Conservation (phyloP, 2,113 vertebrate genomes). For the Larimichthys polyactis region DNA sequence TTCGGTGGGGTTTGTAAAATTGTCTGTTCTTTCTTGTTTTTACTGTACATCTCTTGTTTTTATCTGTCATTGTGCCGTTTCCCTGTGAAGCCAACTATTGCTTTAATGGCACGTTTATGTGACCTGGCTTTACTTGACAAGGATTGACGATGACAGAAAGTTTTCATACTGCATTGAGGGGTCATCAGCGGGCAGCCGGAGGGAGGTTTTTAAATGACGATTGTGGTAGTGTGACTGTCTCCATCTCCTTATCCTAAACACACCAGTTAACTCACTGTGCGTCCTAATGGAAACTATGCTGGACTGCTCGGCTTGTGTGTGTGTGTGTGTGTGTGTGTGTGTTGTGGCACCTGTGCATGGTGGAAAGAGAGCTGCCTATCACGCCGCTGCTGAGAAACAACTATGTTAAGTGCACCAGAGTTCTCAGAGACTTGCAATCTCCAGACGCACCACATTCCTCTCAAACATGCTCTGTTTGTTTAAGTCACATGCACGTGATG, state of each 20-base stretch:
- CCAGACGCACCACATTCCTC: slow-evolving; percentile 64
- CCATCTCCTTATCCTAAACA: slow-evolving; percentile 5
- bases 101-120: slow-evolving; percentile 26
- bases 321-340: slow-evolving; percentile 7
- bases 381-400: slow-evolving; percentile 55
- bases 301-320: slow-evolving; percentile 3
- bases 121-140: slow-evolving; percentile 24
- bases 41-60: slow-evolving; percentile 10
- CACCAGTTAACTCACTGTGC: slow-evolving; percentile 33
- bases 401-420: slow-evolving; percentile 61
- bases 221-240: slow-evolving; percentile 22
- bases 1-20: slow-evolving; percentile 12
- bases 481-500: slow-evolving; percentile 34
- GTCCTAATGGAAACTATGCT: slow-evolving; percentile 48
- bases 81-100: too few species aligned
- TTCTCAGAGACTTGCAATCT: slow-evolving; percentile 58
- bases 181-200: slow-evolving; percentile 16
- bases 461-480: slow-evolving; percentile 59
- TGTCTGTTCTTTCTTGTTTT: slow-evolving; percentile 29
- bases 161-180: slow-evolving; percentile 33
- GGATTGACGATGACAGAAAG: slow-evolving; percentile 59
- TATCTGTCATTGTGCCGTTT: not conserved
- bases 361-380: slow-evolving; percentile 43
- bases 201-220: slow-evolving; percentile 32
- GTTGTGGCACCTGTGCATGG: slow-evolving; percentile 21